These are phyloP conservation scores for Drepana falcataria DNA, from an alignment of 2,888 invertebrate species.

Conservation along the genomic window DNA sequence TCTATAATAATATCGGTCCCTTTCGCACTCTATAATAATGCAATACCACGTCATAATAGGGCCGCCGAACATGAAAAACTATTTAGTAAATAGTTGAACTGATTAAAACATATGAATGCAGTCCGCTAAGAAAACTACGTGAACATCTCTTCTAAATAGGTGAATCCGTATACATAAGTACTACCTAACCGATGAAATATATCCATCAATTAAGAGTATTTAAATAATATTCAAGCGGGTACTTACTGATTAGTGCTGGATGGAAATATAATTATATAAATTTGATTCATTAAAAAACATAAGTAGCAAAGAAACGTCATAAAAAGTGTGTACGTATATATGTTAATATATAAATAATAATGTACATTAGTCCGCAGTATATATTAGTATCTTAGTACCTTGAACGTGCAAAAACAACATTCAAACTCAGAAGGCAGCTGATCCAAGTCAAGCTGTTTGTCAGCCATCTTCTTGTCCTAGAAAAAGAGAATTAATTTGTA, in stretches of 20 bases:
- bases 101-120: neutral
- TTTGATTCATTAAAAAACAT: slow-evolving; percentile 12
- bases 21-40: neutral
- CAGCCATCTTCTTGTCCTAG: slow-evolving; percentile 84
- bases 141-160: neutral
- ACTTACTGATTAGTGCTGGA: slow-evolving; percentile 40
- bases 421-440: slow-evolving; percentile 97
- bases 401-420: slow-evolving; percentile 97
- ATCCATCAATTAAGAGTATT: slow-evolving; percentile 8
- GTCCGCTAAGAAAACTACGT: neutral
- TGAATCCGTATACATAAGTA: neutral
- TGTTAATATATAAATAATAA: neutral
- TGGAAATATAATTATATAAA: slow-evolving; percentile 31
- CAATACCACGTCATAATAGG: neutral
- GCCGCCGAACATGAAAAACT: neutral
- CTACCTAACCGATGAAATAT: too few species aligned
- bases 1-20: too few species aligned
- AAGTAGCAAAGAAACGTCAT: slow-evolving; percentile 16
- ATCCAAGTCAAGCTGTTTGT: slow-evolving; percentile 87
- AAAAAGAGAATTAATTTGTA: slow-evolving; percentile 69
- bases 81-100: neutral
- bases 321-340: slow-evolving; percentile 8
- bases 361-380: slow-evolving; percentile 10
- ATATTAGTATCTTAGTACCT: slow-evolving; percentile 83
- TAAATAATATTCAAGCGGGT: slow-evolving; percentile 18